Base-by-base conservation (phyloP, 2,888 invertebrate species). In the Bimastos eiseni region DNA sequence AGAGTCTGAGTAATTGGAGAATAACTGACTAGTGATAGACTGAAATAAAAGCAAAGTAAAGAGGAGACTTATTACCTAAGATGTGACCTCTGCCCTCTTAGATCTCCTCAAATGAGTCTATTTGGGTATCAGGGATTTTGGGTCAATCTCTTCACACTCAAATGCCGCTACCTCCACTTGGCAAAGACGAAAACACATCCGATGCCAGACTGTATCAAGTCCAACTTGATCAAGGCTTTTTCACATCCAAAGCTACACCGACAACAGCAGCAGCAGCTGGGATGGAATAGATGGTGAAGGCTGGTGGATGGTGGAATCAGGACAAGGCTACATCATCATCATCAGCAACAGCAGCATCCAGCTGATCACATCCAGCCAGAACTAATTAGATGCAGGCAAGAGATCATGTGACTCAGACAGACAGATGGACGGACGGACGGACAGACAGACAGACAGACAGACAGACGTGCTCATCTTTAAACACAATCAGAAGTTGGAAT, bases 151-250 rank as follows among this genome's bases (percentile, higher is more conserved):
- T 70, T 70, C 70, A 70, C 30, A 70, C 30, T n/a, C n/a, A 70
- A 30, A n/a, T 8, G 30, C 1, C 5, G 49, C 49, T 41, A 13
- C 38, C n/a, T 41, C 70, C 70, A n/a, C n/a, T 70, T 6, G n/a
- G n/a, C 70, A 70, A 11, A n/a, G 70, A 70, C 70, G 17, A 11
- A 70, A 70, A 70, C 70, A 70, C 70, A n/a, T 70, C 70, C 1
- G n/a, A 70, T n/a, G 70, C 70, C 70, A 70, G 70, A 70, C 70
- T 70, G 70, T 70, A 70, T 70, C 70, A 70, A 70, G 70, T 70
- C 70, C 70, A n/a, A 70, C 70, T 11, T 70, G 70, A 70, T 70
- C 70, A 70, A 70, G 70, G 70, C n/a, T 70, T n/a, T 70, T 70
- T 70, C 70, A 11, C 70, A 70, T 49, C 49, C 49, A 49, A 19